phyloP scores from a whole-genome alignment of 2,113 vertebrate species.

The Corythaeola cristata region DNA sequence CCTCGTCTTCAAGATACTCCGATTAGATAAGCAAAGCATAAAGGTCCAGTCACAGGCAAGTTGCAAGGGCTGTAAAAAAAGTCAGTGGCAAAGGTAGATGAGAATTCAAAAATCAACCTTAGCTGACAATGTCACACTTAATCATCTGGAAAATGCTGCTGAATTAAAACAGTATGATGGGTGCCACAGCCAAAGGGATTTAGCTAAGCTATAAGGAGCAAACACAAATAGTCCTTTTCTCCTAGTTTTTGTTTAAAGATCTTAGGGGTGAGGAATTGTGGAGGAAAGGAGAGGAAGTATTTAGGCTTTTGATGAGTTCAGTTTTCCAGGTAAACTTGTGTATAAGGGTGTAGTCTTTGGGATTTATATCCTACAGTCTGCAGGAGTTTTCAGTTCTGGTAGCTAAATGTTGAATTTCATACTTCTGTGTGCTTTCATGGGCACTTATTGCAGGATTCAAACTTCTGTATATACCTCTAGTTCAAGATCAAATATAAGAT shows the following conservation, averaged over 20 bases:
- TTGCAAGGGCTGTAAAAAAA: not conserved
- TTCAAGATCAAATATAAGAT: not conserved
- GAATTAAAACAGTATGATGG: not conserved
- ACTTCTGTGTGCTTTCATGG: not conserved
- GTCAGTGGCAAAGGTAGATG: not conserved
- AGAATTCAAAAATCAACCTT: not conserved
- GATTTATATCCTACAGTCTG: not conserved
- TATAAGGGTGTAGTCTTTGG: not conserved
- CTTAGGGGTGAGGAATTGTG: not conserved
- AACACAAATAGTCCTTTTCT: not conserved
- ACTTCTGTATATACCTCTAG: not conserved
- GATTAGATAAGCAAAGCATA: not conserved
- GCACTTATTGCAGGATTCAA: not conserved
- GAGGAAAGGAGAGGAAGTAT: not conserved
- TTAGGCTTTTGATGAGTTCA: not conserved
- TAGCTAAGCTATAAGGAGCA: not conserved
- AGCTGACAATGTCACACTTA: not conserved
- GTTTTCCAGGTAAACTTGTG: not conserved
- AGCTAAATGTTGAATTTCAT: not conserved
- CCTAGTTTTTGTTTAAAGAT: not conserved
- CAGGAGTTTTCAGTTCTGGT: not conserved
- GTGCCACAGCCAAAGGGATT: not conserved
- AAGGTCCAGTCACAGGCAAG: not conserved
- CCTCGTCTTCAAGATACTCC: not conserved
- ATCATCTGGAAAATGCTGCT: not conserved